Evolutionary conservation across 1,140 invertebrate species (phyloP).

Genomic region (Akabosia matsudoensis): DNA sequence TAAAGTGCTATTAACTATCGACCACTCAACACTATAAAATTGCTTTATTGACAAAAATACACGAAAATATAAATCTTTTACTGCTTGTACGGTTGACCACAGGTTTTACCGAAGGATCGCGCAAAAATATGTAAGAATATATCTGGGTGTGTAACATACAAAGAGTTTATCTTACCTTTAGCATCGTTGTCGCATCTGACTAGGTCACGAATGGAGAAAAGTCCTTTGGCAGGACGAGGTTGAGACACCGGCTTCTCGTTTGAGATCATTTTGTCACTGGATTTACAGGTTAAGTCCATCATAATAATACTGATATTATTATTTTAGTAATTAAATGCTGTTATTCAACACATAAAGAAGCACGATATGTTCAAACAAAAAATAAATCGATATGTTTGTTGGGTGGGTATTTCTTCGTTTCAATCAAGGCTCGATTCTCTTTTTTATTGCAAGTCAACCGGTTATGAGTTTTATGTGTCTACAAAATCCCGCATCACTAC

Average conservation of each 20-base stretch:
- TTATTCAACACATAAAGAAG: not conserved
- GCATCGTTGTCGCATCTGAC: slow-evolving; percentile 45
- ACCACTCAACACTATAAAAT: too few species aligned
- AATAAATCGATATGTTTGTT: too few species aligned
- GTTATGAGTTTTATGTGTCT: not conserved
- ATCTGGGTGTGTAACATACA: not conserved
- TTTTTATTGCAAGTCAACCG: not conserved
- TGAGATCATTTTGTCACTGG: slow-evolving; percentile 35
- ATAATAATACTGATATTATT: slow-evolving; percentile 33
- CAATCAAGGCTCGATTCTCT: too few species aligned
- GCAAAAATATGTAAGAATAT: not conserved
- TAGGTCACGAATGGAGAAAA: slow-evolving; percentile 45
- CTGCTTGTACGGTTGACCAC: not conserved
- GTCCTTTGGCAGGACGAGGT: slow-evolving; percentile 40
- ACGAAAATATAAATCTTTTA: not conserved
- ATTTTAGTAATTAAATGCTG: not conserved
- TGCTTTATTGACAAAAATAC: not conserved
- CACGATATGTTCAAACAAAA: too few species aligned
- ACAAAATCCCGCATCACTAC: not conserved
- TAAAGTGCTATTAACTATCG: too few species aligned
- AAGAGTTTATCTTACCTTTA: slow-evolving; percentile 26
- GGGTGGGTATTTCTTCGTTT: too few species aligned
- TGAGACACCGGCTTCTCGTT: slow-evolving; percentile 37
- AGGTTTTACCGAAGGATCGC: not conserved
- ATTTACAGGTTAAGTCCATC: slow-evolving; percentile 41